Base-by-base conservation (phyloP, 1,140 invertebrate species). In the Drosophila nebulosa region DNA sequence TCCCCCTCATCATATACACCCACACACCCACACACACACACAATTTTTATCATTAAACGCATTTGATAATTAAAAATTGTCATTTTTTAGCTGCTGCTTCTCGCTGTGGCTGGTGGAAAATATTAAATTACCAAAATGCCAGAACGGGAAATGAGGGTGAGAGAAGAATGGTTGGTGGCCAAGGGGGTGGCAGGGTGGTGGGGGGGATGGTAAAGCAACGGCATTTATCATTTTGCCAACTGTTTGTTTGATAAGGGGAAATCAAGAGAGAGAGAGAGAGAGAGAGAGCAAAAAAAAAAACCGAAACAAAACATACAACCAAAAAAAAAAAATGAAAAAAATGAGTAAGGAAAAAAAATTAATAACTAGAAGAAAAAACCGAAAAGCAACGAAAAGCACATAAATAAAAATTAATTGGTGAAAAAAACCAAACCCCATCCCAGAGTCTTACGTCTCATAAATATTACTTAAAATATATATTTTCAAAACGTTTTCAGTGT, bases 11-110 rank as follows among this genome's bases (percentile, higher is more conserved):
- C 24, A 2, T 24, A 32, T 32, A 3, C 9, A 52, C 70, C 46
- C 14, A 32, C 50, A 16, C 50, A 9, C 14, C 58, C 67, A 53
- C 50, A 62, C 73, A 65, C 60, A 36, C 61, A 74, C 50, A 83
- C 70, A 86, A 85, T 85, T 85, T 88, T 85, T 90, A 90, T 90
- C 88, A 90, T 90, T 90, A 90, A 85, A 90, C 89, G 89, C 89
- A 90, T 90, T 90, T 90, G 88, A 90, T 90, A 90, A 90, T 90
- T 90, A 90, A 90, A 90, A 90, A 89, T 85, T 85, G 84, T 90
- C 81, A 90, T 90, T 90, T 89, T 90, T 90, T 83, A 83, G 66
- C 83, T 46, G 83, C 36, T 74, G n/a, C n/a, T n/a, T n/a, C n/a
- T 36, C 6, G 30, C 16, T 32, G 72, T 55, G 39, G 62, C 63